Base-by-base conservation (phyloP, 1,140 invertebrate genomes). In the Pogonognathellus flavescens region DNA sequence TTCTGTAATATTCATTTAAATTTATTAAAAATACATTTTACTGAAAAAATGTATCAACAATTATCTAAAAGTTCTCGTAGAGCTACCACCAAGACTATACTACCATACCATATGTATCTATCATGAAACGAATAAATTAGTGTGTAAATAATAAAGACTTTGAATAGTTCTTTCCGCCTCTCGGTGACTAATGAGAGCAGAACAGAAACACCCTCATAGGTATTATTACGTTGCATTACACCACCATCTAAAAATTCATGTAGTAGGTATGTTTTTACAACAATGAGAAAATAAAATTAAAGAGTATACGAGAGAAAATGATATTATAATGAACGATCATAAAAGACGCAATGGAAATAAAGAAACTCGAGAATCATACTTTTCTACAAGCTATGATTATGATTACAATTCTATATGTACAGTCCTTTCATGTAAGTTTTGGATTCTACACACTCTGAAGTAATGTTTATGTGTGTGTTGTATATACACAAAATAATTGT, bases 291-390 rank as follows among this genome's bases (percentile, higher is more conserved):
- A 66, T 10, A 22, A 7, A 14, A 14, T 66, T 66, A 55, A 55
- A 55, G 53, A 55, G 53, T 10, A 22, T 66, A 18, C 14, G 25
- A 66, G 25, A 31, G 62, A 66, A 18, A 62, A 62, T 62, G 60
- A 62, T 3, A 22, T 11, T 66, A 25, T 66, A 66, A 31, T 66
- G 62, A 66, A 66, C 22, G 62, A 25, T 14, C 22, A 66, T 66
- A 66, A 66, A 66, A 7, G 25, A 25, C 22, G 25, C 62, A 66
- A 66, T 66, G 62, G 25, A 66, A 66, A 66, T 25, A 66, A 66
- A 66, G 62, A 66, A 66, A 66, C 62, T 66, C 22, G 4, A 66
- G 25, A 66, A 41, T 41, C 31, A 41, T 41, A 3, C 1, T 41
- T 41, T 41, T 1, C 31, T 41, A 41, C 31, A 41, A 41, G 31